Evolutionary conservation across 2,888 invertebrate genomes (phyloP).

Genomic region (Cabera pusaria): DNA sequence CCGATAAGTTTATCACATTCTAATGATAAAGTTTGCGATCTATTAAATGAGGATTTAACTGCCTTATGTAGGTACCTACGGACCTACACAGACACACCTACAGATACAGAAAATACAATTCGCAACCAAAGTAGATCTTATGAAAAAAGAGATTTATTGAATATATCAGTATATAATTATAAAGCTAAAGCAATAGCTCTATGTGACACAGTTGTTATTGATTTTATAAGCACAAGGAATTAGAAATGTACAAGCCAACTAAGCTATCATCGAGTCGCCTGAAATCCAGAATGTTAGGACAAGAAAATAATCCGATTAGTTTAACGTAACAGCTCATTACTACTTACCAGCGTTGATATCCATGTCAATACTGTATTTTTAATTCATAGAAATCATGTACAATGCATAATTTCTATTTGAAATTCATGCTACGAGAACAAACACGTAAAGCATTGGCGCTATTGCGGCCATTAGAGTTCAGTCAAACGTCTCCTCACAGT

Average conservation of each 20-base stretch:
- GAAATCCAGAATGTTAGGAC: too few species aligned
- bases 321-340: too few species aligned
- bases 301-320: too few species aligned
- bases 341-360: constrained; percentile 79
- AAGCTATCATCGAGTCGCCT: constrained; percentile 18
- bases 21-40: too few species aligned
- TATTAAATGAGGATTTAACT: constrained; percentile 3
- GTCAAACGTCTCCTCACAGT: constrained; percentile 75
- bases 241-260: constrained; percentile 9
- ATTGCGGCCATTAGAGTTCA: constrained; percentile 79
- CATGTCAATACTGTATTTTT: constrained; percentile 65
- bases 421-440: constrained; percentile 62
- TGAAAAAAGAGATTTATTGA: too few species aligned
- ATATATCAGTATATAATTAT: too few species aligned
- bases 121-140: too few species aligned
- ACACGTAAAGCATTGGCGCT: constrained; percentile 80
- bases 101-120: too few species aligned
- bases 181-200: too few species aligned
- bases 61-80: constrained; percentile 3
- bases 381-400: constrained; percentile 45
- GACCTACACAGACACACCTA: too few species aligned
- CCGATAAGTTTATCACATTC: too few species aligned
- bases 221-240: constrained; percentile 4
- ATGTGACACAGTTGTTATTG: too few species aligned
- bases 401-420: constrained; percentile 49